Percentiles rank a stretch among this genome's conserved stretches.
phyloP scores from a whole-genome alignment of 2,888 invertebrate genomes.

The Luperina nickerlii region DNA sequence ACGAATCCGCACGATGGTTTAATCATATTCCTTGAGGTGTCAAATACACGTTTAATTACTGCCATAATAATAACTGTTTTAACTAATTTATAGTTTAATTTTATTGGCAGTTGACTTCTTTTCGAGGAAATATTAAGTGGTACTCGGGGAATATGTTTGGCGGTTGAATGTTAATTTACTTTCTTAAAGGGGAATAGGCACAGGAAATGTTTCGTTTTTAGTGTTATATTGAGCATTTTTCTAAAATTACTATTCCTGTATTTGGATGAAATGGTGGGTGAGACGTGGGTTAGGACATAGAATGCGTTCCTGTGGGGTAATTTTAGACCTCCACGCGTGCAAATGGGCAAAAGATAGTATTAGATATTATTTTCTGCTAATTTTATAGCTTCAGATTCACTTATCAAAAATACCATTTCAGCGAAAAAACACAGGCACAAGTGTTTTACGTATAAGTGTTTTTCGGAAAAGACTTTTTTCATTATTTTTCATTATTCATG shows the following conservation, averaged over 20 bases:
- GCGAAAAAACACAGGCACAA: not conserved
- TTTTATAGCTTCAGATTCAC: not conserved
- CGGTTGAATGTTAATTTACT: slow-evolving; percentile 25
- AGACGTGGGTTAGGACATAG: not conserved
- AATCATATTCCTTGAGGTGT: slow-evolving; percentile 35
- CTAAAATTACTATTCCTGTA: no score
- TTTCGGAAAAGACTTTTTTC: no score
- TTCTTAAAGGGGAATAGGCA: not conserved
- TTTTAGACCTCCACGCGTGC: not conserved
- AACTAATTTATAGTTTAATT: slow-evolving; percentile 56
- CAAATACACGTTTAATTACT: slow-evolving; percentile 36
- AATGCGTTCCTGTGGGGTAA: not conserved
- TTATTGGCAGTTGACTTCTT: slow-evolving; percentile 40
- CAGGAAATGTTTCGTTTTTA: not conserved
- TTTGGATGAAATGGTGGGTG: not conserved
- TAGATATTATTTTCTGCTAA: not conserved
- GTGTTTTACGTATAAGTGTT: not conserved
- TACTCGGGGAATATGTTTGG: slow-evolving; percentile 3
- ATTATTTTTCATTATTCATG: no score
- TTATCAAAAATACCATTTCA: not conserved
- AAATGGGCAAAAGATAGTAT: not conserved
- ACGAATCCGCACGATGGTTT: slow-evolving; percentile 36
- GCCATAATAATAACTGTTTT: slow-evolving; percentile 20
- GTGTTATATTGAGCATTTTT: not conserved
- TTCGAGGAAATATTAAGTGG: slow-evolving; percentile 38